Conservation (phyloP, 2,797 vertebrate species). For the Garrulus glandarius region DNA sequence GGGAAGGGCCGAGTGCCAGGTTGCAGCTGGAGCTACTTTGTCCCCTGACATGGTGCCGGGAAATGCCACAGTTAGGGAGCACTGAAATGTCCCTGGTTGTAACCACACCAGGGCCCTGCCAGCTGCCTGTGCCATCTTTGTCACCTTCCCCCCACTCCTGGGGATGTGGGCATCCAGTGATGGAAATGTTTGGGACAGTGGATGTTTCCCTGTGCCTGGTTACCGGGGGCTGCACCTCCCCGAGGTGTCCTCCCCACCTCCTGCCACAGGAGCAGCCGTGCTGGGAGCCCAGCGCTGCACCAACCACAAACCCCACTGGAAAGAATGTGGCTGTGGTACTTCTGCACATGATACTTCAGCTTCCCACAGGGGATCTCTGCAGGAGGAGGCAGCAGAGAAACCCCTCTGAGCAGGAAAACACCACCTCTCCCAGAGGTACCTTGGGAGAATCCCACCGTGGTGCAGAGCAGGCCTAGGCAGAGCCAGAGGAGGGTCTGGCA, state of each 20-base stretch:
- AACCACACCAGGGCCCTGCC: background rate
- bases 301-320: background rate
- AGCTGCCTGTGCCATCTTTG: background rate
- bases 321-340: background rate
- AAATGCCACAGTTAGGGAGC: background rate
- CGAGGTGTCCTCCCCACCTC: too few species aligned
- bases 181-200: background rate
- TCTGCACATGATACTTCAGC: background rate
- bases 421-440: background rate
- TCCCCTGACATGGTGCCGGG: background rate
- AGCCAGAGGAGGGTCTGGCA: background rate
- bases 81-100: background rate
- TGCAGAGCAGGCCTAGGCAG: background rate
- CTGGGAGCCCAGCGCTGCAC: accelerated
- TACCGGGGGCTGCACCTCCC: background rate
- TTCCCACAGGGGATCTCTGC: background rate
- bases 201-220: background rate
- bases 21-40: background rate
- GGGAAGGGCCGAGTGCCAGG: background rate
- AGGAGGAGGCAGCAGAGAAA: background rate
- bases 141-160: background rate
- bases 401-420: background rate
- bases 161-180: accelerated
- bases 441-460: background rate
- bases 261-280: accelerated